A percentile compares a stretch with the other conserved stretches of the same genome.
These are phyloP conservation scores for Desmophyllum pertusum DNA, from an alignment of 92 coral and sea anemone genomes.

Conservation along the genomic window DNA sequence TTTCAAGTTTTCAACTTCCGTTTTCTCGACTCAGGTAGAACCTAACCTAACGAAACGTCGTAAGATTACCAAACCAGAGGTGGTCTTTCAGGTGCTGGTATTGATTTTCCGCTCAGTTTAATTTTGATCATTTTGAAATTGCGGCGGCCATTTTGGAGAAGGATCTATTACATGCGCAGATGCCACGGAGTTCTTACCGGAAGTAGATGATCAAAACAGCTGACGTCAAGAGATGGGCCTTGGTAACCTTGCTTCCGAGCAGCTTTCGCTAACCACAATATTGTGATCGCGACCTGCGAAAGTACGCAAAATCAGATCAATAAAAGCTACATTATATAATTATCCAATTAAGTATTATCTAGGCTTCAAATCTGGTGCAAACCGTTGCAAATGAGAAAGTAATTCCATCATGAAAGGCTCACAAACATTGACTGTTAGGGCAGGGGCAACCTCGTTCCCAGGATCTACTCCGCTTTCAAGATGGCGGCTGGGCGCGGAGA, in stretches of 20 bases:
- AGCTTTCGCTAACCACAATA: constrained; percentile 83
- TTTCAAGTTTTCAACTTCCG: too few relatives aligned
- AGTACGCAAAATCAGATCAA: neutral
- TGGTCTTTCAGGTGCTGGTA: too few relatives aligned
- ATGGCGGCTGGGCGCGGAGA: too few relatives aligned
- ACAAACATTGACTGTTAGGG: too few relatives aligned
- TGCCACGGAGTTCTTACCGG: constrained; percentile 50
- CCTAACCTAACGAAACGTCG: too few relatives aligned
- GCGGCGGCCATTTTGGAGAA: too few relatives aligned
- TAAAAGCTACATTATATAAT: neutral
- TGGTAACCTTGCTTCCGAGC: constrained; percentile 67
- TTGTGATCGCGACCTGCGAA: constrained; percentile 81
- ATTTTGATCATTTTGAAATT: too few relatives aligned
- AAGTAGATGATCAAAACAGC: constrained; percentile 67
- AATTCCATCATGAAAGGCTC: neutral
- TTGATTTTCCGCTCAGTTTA: too few relatives aligned
- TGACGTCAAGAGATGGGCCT: constrained; percentile 68
- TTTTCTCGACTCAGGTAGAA: too few relatives aligned
- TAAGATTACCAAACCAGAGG: too few relatives aligned
- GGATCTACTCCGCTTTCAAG: too few relatives aligned
- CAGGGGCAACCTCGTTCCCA: too few relatives aligned
- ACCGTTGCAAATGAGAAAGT: neutral
- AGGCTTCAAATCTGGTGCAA: neutral
- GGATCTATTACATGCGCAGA: neutral
- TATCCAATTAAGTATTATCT: neutral